Base-by-base conservation (phyloP, 2,888 invertebrate genomes). In the Toxonevra muliebris region DNA sequence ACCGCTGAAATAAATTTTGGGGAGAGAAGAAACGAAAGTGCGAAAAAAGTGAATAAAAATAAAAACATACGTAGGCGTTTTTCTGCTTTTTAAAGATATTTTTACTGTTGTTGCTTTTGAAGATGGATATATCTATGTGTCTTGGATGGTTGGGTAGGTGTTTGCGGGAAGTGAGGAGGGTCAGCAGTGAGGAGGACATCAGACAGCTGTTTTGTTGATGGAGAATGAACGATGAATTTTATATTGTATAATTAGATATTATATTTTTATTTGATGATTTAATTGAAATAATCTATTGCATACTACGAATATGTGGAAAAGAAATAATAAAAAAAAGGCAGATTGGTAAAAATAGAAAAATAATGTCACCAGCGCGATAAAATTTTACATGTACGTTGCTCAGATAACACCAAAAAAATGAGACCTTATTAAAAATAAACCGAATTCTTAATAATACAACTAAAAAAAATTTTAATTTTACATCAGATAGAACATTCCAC, bases 201-300 rank as follows among this genome's bases (percentile, higher is more conserved):
- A 11, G 15, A 48, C 65, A 65, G 65, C 52, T 65, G 65, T 9
- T 58, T 48, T 15, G 48, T 15, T 9, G 48, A 2, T n/a, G 48
- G 30, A 30, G 30, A 30, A 30, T 30, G 30, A 30, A 30, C 30
- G 30, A 30, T 30, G 57, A 41, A 65, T n/a, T 58, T 65, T 42
- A 42, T 50, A n/a, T 59, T 17, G 13, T 53, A 20, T 59, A 65
- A 13, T 45, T 55, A 30, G 42, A 58, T 17, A 42, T 42, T 43
- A 15, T 65, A 65, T 65, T 59, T 43, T 59, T 59, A 30, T 48
- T 7, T 43, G 58, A 48, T 65, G 65, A 59, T 53, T 65, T 50
- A 59, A 10, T 42, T 41, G 19, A 4, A 55, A 7, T 42, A 45
- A 43, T 65, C 30, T 30, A 30, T 30, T 65, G 43, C 19, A 12